Conservation (phyloP, 1,140 invertebrate genomes). For the Diabrotica undecimpunctata region DNA sequence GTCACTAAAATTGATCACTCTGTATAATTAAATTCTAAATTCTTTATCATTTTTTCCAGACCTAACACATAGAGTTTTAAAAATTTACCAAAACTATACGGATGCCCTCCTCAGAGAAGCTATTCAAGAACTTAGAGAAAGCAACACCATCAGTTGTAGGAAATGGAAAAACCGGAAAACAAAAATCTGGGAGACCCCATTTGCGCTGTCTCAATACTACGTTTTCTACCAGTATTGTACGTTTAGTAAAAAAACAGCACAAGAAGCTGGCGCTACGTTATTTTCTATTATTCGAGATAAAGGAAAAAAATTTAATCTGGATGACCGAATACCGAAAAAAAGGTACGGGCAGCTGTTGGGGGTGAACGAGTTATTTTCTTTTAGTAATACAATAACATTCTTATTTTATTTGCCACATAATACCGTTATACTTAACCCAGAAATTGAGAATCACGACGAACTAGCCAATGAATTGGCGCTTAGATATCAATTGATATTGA, state of each 20-base stretch:
- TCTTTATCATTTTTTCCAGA: not conserved
- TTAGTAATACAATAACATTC: constrained; percentile 48
- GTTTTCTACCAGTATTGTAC: constrained; percentile 23
- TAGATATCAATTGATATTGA: constrained; percentile 43
- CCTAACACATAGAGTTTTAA: constrained; percentile 57
- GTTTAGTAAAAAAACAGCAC: constrained; percentile 17
- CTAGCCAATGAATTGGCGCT: constrained; percentile 50
- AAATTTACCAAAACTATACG: constrained; percentile 68
- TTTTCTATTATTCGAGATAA: constrained; percentile 14
- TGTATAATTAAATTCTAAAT: too few species aligned
- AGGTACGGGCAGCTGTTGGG: constrained; percentile 30
- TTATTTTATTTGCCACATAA: constrained; percentile 58
- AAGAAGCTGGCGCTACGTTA: constrained; percentile 24
- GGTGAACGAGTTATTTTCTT: constrained; percentile 38
- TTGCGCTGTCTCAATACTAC: constrained; percentile 28
- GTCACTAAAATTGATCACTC: too few species aligned
- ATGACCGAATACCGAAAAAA: constrained; percentile 10
- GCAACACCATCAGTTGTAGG: constrained; percentile 57
- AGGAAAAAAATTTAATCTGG: constrained; percentile 5
- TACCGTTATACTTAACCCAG: constrained; percentile 58
- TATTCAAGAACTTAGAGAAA: constrained; percentile 55
- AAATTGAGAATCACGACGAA: constrained; percentile 52
- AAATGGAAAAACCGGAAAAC: constrained; percentile 38
- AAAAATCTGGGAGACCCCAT: constrained; percentile 25
- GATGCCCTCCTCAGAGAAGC: constrained; percentile 58